These are phyloP conservation scores for Cremastinae sp. DNA, from an alignment of 2,888 invertebrate genomes.

Conservation along the genomic window DNA sequence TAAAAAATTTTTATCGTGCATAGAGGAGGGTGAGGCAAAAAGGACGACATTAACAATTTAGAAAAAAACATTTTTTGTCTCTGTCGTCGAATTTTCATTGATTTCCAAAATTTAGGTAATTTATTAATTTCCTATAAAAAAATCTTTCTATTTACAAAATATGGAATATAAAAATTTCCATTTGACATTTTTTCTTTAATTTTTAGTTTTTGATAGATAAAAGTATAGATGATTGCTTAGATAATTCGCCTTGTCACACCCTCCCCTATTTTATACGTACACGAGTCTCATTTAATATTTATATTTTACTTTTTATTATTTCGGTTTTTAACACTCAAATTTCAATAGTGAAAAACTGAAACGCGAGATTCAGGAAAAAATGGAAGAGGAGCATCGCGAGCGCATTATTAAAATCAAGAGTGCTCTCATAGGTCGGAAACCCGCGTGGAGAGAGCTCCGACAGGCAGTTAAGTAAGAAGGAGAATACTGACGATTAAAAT, in stretches of 20 bases:
- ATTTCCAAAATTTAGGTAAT: not conserved
- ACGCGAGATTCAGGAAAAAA: constrained; percentile 83
- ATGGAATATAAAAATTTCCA: not conserved
- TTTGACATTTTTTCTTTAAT: not conserved
- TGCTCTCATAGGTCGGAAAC: constrained; percentile 84
- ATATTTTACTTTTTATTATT: not conserved
- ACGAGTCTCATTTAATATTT: too few species aligned
- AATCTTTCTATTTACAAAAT: not conserved
- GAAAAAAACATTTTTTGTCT: too few species aligned
- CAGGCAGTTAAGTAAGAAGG: constrained; percentile 75
- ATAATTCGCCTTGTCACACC: too few species aligned
- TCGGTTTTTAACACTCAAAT: not conserved
- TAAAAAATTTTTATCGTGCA: not conserved
- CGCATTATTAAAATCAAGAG: constrained; percentile 84
- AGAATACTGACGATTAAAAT: constrained; percentile 52
- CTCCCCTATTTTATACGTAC: too few species aligned
- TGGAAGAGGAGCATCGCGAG: constrained; percentile 84
- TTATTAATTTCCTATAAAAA: not conserved
- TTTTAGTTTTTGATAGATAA: too few species aligned
- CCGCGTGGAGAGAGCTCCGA: constrained; percentile 87
- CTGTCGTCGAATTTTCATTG: too few species aligned
- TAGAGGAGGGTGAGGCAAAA: too few species aligned
- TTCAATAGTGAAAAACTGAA: constrained; percentile 85
- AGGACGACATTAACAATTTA: too few species aligned
- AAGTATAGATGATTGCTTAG: too few species aligned